Percentiles rank a stretch among this genome's conserved stretches.
Conservation (phyloP, 1,140 invertebrate species). For the Sarcophaga bullata region DNA sequence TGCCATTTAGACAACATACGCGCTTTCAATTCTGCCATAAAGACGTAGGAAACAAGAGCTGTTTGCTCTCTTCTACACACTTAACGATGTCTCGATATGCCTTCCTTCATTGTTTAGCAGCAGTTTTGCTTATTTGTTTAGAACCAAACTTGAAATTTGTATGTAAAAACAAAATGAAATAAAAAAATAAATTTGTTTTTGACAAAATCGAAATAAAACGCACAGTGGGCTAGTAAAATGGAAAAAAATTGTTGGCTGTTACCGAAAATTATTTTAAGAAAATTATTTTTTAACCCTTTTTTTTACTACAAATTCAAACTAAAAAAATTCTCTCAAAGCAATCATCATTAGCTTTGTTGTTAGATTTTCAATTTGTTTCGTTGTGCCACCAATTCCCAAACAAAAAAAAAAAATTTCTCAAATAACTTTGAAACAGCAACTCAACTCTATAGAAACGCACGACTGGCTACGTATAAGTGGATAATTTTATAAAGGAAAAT, state of each 20-base stretch:
- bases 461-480: conserved; percentile 37
- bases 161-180: not conserved
- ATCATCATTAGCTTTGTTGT: conserved; percentile 33
- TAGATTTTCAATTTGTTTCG: not conserved
- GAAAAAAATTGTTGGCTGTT: too few relatives aligned
- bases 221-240: not conserved
- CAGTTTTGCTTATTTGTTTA: conserved; percentile 16
- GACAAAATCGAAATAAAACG: not conserved
- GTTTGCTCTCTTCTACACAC: conserved; percentile 17
- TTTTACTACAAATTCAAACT: not conserved
- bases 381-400: too few relatives aligned
- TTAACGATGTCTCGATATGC: not conserved
- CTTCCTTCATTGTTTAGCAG: conserved; percentile 4
- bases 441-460: conserved; percentile 27
- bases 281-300: not conserved
- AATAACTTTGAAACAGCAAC: not conserved
- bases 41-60: not conserved
- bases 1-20: conserved; percentile 20
- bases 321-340: not conserved
- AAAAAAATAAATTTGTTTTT: not conserved
- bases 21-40: not conserved
- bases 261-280: not conserved
- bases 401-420: not conserved
- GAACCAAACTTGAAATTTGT: conserved; percentile 4
- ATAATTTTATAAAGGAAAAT: conserved; percentile 38